Evolutionary conservation across 2,797 vertebrate genomes (phyloP).

Genomic region (Poliocrania exsul): DNA sequence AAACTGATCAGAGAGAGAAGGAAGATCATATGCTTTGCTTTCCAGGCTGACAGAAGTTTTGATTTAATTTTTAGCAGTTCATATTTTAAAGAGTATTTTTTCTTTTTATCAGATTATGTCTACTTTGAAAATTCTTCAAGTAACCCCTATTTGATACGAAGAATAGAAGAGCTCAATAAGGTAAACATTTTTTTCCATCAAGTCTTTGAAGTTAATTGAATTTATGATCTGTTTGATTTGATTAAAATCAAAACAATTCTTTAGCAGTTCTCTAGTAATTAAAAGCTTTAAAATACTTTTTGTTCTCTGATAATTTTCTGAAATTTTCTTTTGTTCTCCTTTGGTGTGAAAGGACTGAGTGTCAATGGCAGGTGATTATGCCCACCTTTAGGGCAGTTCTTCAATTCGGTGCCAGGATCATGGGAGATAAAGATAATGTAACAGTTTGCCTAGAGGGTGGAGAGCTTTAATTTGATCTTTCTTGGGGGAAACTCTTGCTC

Average conservation of each 20-base stretch:
- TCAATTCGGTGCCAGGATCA: not conserved
- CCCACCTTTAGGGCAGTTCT: not conserved
- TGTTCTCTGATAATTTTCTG: not conserved
- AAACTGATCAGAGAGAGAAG: not conserved
- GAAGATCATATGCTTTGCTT: not conserved
- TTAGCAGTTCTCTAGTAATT: not conserved
- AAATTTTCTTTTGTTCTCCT: not conserved
- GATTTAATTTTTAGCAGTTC: not conserved
- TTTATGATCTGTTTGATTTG: conserved; percentile 13
- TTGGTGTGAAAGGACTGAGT: not conserved
- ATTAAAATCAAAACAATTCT: conserved; percentile 38
- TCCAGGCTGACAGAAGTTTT: not conserved
- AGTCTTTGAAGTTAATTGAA: conserved; percentile 14
- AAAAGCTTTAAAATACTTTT: not conserved
- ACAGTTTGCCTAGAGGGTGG: not conserved
- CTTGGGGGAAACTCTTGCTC: not conserved
- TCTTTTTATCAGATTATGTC: conserved; percentile 79
- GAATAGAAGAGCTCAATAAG: conserved; percentile 87
- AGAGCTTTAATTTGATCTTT: not conserved
- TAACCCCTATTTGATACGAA: conserved; percentile 83
- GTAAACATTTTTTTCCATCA: conserved; percentile 49
- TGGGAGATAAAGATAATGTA: not conserved
- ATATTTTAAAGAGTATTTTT: not conserved
- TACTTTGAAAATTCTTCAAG: conserved; percentile 87
- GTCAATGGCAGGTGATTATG: not conserved